Base-by-base conservation (phyloP, 2,888 invertebrate genomes). In the Leucania comma region DNA sequence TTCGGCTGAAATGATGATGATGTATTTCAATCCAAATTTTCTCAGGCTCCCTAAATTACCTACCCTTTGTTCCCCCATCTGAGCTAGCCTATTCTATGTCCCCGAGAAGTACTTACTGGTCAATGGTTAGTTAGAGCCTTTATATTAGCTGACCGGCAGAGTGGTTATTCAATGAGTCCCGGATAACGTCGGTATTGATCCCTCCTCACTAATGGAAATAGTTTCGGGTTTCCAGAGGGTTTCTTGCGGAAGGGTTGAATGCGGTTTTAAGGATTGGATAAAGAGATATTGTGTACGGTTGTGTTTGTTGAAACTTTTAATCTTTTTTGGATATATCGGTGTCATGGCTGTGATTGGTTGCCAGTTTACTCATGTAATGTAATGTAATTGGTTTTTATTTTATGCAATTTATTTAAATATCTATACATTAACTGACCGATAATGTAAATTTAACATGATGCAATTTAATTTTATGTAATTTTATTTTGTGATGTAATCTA, bases 121-220 rank as follows among this genome's bases (percentile, higher is more conserved):
- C 71, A 72, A 77, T 83, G 73, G 64, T 65, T 74, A 82, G 77
- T 68, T 74, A 76, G 60, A 50, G 46, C 17, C 72, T 72, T 86
- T 87, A 89, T 85, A 86, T 88, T 84, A 87, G 77, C 71, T 75
- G 61, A 53, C 48, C 58, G 76, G 53, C 46, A 56, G 76, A 81
- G 79, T 80, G 83, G 84, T 85, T 88, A 86, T 87, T 82, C 85
- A 86, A 82, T 84, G 85, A 84, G 82, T 75, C 81, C 78, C 60
- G 80, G 78, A 80, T 85, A 85, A 83, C 84, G 78, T 65, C 65
- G 38, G 79, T 85, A 87, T 89, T 87, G 86, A 88, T 86, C 85
- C 77, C 26, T 35, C 48, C 22, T 61, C 58, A 42, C 60, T 88
- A 89, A 89, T 88, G 88, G 85, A 87, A 88, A 87, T 88, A 88